phyloP scores from a whole-genome alignment of 2,888 invertebrate species.

The Mimachlamys varia region DNA sequence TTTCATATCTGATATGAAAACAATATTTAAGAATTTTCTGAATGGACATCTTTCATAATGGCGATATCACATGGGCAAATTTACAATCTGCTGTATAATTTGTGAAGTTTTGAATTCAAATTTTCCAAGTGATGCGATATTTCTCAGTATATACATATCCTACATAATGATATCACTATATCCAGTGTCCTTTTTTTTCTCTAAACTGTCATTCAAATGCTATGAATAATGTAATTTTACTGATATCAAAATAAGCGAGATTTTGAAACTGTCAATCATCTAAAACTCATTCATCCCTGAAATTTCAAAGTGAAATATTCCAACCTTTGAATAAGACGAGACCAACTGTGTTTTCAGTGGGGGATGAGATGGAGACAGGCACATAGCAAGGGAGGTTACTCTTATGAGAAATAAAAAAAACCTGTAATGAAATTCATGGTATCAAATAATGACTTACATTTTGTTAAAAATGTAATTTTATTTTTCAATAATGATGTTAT shows the following conservation, averaged over 20 bases:
- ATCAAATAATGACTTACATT: too few relatives aligned
- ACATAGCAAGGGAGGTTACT: background rate
- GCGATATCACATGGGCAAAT: background rate
- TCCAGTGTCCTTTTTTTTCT: too few relatives aligned
- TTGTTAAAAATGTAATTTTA: too few relatives aligned
- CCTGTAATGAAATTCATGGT: too few relatives aligned
- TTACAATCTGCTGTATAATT: background rate
- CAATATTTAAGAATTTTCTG: background rate
- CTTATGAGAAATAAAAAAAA: background rate
- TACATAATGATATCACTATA: too few relatives aligned
- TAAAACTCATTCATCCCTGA: background rate
- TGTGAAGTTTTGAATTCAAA: background rate
- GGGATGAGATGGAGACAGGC: background rate
- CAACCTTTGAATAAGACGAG: too few relatives aligned
- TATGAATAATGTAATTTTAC: background rate
- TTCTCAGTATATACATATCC: background rate
- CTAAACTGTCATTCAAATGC: too few relatives aligned
- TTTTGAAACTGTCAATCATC: background rate
- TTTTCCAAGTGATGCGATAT: background rate
- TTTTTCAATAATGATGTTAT: too few relatives aligned
- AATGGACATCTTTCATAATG: too few relatives aligned
- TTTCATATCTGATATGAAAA: slow-evolving; percentile 28
- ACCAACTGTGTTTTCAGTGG: too few relatives aligned
- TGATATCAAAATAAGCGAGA: background rate
- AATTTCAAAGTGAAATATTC: too few relatives aligned